Evolutionary conservation across 1,140 invertebrate genomes (phyloP).

Genomic region (Sesamia nonagrioides): DNA sequence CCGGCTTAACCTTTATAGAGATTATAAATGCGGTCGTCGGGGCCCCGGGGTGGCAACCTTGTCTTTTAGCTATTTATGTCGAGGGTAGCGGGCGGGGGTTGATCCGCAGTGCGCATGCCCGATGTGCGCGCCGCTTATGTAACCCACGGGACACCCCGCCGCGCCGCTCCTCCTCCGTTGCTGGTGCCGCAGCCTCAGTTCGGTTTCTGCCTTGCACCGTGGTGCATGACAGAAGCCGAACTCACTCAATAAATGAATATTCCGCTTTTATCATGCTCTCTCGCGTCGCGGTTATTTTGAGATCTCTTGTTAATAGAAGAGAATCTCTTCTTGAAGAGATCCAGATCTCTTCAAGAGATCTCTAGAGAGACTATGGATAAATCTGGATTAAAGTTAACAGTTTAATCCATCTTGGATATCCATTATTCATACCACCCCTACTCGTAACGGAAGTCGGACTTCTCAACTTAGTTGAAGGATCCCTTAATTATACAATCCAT

Average conservation of each 20-base stretch:
- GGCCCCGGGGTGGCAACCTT: conserved; percentile 84
- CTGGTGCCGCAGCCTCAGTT: conserved; percentile 38
- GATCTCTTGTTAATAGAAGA: no score
- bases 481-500: conserved; percentile 42
- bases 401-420: conserved; percentile 1
- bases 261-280: conserved; percentile 18
- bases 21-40: conserved; percentile 84
- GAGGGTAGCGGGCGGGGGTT: conserved; percentile 76
- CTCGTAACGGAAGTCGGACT: conserved; percentile 2
- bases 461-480: conserved; percentile 9
- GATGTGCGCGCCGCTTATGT: conserved; percentile 75
- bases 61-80: conserved; percentile 86
- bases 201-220: conserved; percentile 20
- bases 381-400: no score
- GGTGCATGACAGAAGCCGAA: conserved; percentile 7
- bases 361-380: no score
- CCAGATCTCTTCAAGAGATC: no score
- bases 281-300: conserved; percentile 11
- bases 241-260: background rate
- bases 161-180: conserved; percentile 48
- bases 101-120: conserved; percentile 77
- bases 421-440: conserved; percentile 24
- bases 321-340: no score
- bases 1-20: conserved; percentile 85
- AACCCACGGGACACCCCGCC: conserved; percentile 67